These are phyloP conservation scores for Crotophaga sulcirostris DNA, from an alignment of 2,113 vertebrate species.

Conservation along the genomic window DNA sequence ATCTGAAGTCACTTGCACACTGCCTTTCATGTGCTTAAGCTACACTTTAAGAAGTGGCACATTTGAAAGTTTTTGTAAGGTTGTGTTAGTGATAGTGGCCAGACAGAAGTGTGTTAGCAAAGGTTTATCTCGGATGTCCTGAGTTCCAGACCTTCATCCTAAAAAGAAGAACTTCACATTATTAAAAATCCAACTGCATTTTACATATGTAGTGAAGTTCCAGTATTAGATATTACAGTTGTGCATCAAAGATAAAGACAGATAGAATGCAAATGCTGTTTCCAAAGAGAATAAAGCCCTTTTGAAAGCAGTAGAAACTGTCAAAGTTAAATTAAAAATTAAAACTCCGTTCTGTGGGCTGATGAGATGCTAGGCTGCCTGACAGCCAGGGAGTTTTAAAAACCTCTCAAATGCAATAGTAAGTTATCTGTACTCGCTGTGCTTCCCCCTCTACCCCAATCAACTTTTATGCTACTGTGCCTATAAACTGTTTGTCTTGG, in stretches of 20 bases:
- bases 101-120: neutral
- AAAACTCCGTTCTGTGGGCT: slow-evolving; percentile 33
- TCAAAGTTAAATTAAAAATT: slow-evolving; percentile 56
- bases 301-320: slow-evolving; percentile 61
- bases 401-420: neutral
- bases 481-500: neutral
- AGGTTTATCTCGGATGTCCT: neutral
- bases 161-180: neutral
- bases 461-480: neutral
- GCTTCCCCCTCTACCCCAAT: neutral
- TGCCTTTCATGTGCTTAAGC: neutral
- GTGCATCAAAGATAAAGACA: slow-evolving; percentile 23
- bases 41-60: neutral
- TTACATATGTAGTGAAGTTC: neutral
- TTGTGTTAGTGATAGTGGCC: neutral
- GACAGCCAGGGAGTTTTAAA: neutral
- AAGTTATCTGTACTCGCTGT: neutral
- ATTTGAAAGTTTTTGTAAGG: neutral
- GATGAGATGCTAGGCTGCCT: slow-evolving; percentile 14
- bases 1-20: neutral
- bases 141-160: neutral
- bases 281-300: slow-evolving; percentile 56
- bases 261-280: slow-evolving; percentile 26
- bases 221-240: neutral
- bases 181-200: neutral